phyloP scores from a whole-genome alignment of 2,113 vertebrate genomes.

The Nicator chloris region DNA sequence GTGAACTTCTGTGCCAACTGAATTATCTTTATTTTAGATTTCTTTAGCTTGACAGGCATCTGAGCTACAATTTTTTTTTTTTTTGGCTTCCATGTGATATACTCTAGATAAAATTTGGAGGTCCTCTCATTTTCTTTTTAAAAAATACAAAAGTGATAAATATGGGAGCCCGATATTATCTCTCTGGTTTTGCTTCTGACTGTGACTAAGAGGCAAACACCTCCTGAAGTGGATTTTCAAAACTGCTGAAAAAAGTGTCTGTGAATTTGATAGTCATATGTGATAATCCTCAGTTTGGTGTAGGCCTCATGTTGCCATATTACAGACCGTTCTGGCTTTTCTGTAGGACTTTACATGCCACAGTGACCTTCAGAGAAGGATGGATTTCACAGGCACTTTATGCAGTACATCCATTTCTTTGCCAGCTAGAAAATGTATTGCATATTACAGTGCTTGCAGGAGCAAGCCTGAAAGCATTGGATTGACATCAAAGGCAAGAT shows the following conservation, averaged over 20 bases:
- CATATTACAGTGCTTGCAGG: constrained; percentile 9
- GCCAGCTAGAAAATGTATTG: constrained; percentile 9
- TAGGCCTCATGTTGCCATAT: not conserved
- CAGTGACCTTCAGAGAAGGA: not conserved
- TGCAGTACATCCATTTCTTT: not conserved
- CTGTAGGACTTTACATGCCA: not conserved
- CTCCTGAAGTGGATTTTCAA: not conserved
- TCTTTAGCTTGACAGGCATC: not conserved
- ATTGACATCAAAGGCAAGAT: constrained; percentile 48
- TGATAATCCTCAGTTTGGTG: not conserved
- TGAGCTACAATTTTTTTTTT: not conserved
- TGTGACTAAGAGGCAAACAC: not conserved
- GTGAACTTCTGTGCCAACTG: not conserved
- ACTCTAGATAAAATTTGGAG: not conserved
- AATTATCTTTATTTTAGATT: not conserved
- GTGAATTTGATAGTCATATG: not conserved
- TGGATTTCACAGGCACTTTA: not conserved
- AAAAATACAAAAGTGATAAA: not conserved
- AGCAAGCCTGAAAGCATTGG: constrained; percentile 42
- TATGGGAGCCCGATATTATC: not conserved
- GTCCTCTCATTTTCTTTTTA: not conserved
- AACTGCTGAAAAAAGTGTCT: not conserved
- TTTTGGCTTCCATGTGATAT: not conserved
- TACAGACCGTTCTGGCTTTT: not conserved
- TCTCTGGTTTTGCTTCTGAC: not conserved